Evolutionary conservation across 2,797 vertebrate species (phyloP).

Genomic region (Phrynocephalus vlangalii): DNA sequence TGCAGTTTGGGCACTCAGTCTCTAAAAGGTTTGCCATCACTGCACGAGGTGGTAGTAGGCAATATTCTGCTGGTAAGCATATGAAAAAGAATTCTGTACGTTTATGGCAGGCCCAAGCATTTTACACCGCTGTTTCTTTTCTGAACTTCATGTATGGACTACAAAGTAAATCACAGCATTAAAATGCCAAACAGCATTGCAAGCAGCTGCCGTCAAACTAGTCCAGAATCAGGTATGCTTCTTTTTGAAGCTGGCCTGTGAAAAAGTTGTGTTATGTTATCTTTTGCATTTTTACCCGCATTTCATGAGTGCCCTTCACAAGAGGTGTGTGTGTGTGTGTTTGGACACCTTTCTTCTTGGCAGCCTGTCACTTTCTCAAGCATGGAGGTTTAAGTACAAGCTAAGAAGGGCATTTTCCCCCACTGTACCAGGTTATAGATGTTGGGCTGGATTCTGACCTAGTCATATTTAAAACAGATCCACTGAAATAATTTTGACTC

Average conservation of each 20-base stretch:
- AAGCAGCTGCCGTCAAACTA: constrained; percentile 86
- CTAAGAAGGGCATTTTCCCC: neutral
- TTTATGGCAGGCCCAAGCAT: constrained; percentile 61
- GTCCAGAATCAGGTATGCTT: constrained; percentile 90
- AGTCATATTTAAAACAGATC: neutral
- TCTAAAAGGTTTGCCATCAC: too few species aligned
- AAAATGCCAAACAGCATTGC: constrained; percentile 82
- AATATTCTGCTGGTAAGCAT: constrained; percentile 30
- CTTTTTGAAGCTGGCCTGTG: constrained; percentile 61
- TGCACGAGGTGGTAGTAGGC: neutral
- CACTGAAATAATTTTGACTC: neutral
- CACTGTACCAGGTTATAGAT: neutral
- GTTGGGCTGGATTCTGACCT: neutral
- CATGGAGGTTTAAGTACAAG: neutral
- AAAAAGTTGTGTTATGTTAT: constrained; percentile 34
- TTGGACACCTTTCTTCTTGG: neutral
- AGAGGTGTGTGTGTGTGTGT: neutral
- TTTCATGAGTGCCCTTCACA: neutral
- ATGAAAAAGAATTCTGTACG: constrained; percentile 70
- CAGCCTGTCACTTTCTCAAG: neutral
- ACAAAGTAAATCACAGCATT: neutral
- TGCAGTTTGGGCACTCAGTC: too few species aligned
- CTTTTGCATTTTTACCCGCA: constrained; percentile 54
- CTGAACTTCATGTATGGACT: neutral
- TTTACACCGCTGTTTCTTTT: neutral